Conservation (phyloP, 2,888 invertebrate species). For the Gymnoscelis rufifasciata region DNA sequence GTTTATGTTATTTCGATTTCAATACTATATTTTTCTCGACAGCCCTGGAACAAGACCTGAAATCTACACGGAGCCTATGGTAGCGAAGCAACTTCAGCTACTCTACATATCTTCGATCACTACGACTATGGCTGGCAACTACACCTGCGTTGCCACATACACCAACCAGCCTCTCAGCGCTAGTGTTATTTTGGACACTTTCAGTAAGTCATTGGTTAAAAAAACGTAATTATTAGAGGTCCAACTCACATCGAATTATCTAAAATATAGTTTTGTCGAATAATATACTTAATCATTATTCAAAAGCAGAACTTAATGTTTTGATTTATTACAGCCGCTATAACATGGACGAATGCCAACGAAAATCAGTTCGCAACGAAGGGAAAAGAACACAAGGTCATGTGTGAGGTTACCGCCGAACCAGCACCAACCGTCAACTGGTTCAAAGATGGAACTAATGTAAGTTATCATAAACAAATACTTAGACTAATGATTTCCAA, state of each 20-base stretch:
- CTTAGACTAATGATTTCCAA: not conserved
- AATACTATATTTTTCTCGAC: no score
- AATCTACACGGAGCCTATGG: constrained; percentile 83
- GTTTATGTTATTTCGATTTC: no score
- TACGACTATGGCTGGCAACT: constrained; percentile 87
- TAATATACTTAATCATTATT: no score
- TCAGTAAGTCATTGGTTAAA: constrained; percentile 55
- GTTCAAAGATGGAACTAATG: constrained; percentile 86
- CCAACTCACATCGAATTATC: no score
- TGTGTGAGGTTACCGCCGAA: constrained; percentile 90
- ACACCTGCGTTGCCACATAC: constrained; percentile 90
- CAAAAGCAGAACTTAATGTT: no score
- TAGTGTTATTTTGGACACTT: constrained; percentile 85
- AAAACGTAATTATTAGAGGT: not conserved
- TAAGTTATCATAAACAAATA: constrained; percentile 30
- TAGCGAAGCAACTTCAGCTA: constrained; percentile 81
- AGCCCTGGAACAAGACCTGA: constrained; percentile 74
- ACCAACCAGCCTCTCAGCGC: constrained; percentile 83
- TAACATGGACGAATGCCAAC: constrained; percentile 92
- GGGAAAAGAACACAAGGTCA: constrained; percentile 86
- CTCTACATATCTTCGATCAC: constrained; percentile 87
- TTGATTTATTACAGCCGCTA: constrained; percentile 82
- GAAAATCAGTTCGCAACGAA: constrained; percentile 89
- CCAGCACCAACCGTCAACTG: constrained; percentile 92
- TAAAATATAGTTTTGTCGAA: no score